phyloP scores from a whole-genome alignment of 2,888 invertebrate species.

The Papilio demoleus region DNA sequence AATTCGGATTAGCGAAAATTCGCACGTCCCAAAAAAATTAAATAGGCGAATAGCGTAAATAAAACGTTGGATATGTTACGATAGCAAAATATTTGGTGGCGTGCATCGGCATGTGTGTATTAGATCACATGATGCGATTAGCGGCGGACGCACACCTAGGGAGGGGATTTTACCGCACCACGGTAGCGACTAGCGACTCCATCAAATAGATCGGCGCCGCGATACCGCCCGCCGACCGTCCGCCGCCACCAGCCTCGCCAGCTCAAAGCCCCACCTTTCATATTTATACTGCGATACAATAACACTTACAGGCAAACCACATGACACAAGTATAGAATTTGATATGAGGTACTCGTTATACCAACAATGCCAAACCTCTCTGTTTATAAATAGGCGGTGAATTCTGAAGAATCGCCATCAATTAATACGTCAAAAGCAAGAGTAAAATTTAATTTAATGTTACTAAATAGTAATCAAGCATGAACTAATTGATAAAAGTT shows the following conservation, averaged over 20 bases:
- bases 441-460: not conserved
- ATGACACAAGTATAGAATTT: not conserved
- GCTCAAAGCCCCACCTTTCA: constrained; percentile 19
- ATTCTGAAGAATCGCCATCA: not conserved
- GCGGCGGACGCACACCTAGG: constrained; percentile 60
- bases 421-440: not conserved
- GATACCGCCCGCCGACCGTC: constrained; percentile 70
- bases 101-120: constrained; percentile 43
- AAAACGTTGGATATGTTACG: constrained; percentile 30
- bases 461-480: not conserved
- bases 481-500: not conserved
- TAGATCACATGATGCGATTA: constrained; percentile 69
- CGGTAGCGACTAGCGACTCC: constrained; percentile 66
- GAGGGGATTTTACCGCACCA: constrained; percentile 59
- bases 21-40: constrained; percentile 7
- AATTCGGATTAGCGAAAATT: not conserved
- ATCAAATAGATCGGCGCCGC: constrained; percentile 76
- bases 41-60: constrained; percentile 9
- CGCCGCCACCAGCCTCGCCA: constrained; percentile 45
- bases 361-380: not conserved
- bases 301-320: not conserved
- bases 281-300: constrained; percentile 20
- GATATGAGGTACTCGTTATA: not conserved
- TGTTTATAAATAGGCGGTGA: no score
- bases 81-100: constrained; percentile 38